A percentile compares a stretch with the other conserved stretches of the same genome.
Evolutionary conservation across 2,113 vertebrate species (phyloP).

Genomic region (Lipophrys pholis): DNA sequence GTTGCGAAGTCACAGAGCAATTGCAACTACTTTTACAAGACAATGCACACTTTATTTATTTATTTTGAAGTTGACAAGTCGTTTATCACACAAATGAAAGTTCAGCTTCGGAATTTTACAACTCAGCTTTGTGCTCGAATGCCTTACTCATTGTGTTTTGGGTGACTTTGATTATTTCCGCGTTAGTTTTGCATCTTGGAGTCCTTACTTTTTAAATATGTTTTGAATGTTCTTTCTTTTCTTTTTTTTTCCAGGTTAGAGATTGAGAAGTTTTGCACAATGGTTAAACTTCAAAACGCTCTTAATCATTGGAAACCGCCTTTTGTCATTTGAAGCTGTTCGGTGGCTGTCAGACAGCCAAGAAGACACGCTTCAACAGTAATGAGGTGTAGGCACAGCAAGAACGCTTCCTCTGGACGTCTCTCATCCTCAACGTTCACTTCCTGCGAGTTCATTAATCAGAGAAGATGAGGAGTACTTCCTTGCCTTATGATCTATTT

Average conservation of each 20-base stretch:
- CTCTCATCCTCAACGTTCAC: conserved; percentile 22
- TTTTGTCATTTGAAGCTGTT: conserved; percentile 32
- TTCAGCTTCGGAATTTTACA: not conserved
- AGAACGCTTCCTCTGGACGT: conserved; percentile 37
- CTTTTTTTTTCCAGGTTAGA: conserved; percentile 1
- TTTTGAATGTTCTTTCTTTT: not conserved
- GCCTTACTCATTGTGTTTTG: not conserved
- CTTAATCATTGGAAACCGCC: conserved; percentile 22
- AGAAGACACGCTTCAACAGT: conserved; percentile 37
- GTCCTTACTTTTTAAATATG: not conserved
- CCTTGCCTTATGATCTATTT: conserved; percentile 18
- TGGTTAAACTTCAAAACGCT: conserved; percentile 29
- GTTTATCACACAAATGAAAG: not conserved
- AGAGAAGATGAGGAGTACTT: conserved; percentile 28
- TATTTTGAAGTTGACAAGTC: conserved; percentile 14
- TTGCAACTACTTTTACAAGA: conserved; percentile 14
- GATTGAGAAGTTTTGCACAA: conserved; percentile 16
- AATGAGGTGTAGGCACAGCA: conserved; percentile 52
- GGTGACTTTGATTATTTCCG: not conserved
- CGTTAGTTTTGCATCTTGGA: not conserved
- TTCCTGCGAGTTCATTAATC: conserved; percentile 35
- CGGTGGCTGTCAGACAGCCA: conserved; percentile 24
- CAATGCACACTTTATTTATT: not conserved
- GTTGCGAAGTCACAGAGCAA: conserved; percentile 20
- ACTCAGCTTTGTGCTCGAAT: conserved; percentile 1